A percentile compares a stretch with the other conserved stretches of the same genome.
Conservation (phyloP, 2,888 invertebrate genomes). For the Nemurella pictetii region DNA sequence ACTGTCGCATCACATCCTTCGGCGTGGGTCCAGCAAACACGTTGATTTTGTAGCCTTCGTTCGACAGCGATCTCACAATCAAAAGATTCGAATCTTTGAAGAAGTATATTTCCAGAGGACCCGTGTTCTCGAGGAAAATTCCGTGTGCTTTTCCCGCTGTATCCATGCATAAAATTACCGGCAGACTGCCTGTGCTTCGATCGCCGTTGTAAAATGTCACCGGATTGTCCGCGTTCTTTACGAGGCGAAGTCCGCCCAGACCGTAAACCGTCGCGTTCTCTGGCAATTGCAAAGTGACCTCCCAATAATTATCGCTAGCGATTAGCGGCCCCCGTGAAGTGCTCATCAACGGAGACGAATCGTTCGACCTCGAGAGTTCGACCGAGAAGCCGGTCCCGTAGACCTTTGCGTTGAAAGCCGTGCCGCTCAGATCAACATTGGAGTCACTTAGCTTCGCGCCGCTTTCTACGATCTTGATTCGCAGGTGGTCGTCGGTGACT, state of each 20-base stretch:
- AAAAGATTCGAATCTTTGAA: slow-evolving; percentile 57
- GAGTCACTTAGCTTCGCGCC: background rate
- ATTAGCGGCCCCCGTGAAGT: slow-evolving; percentile 62
- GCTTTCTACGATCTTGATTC: background rate
- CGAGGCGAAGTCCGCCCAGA: slow-evolving; percentile 57
- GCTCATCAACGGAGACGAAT: slow-evolving; percentile 54
- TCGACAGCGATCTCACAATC: slow-evolving; percentile 59
- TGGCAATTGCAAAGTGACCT: slow-evolving; percentile 60
- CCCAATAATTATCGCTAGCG: slow-evolving; percentile 63
- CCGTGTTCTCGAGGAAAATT: slow-evolving; percentile 56
- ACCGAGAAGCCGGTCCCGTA: slow-evolving; percentile 29
- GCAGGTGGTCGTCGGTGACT: slow-evolving; percentile 41
- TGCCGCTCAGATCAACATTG: background rate
- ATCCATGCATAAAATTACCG: slow-evolving; percentile 49
- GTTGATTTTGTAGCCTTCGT: slow-evolving; percentile 54
- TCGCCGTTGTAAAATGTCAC: slow-evolving; percentile 56
- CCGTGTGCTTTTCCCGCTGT: slow-evolving; percentile 60
- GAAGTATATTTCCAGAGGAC: slow-evolving; percentile 60
- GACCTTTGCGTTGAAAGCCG: slow-evolving; percentile 31
- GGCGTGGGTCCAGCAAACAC: slow-evolving; percentile 59
- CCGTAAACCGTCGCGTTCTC: slow-evolving; percentile 58
- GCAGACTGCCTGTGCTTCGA: slow-evolving; percentile 45
- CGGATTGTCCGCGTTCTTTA: background rate
- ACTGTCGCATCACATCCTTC: slow-evolving; percentile 53
- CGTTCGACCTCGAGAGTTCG: slow-evolving; percentile 28